Conservation (phyloP, 1,140 invertebrate species). For the Drosophila varians region DNA sequence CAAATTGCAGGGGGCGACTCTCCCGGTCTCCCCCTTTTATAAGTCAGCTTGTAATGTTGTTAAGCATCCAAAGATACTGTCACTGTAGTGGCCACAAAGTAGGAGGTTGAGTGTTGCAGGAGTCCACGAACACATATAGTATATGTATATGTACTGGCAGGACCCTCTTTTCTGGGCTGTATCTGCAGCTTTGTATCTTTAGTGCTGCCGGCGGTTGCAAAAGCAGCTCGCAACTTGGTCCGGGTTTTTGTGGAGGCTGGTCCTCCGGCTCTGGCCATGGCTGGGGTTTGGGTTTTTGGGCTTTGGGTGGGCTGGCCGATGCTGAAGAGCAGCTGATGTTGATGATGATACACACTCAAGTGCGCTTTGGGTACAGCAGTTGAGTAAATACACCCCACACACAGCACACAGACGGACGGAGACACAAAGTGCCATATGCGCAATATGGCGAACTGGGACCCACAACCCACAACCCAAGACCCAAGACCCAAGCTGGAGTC, state of each 20-base stretch:
- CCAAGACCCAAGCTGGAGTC: not conserved
- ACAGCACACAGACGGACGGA: not conserved
- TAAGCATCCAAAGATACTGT: conserved; percentile 82
- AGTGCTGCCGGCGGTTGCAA: conserved; percentile 46
- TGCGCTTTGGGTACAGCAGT: conserved; percentile 78
- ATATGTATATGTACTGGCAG: not conserved
- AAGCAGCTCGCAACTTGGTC: conserved; percentile 40
- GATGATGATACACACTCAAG: conserved; percentile 82
- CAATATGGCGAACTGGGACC: conserved; percentile 62
- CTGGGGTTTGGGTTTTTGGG: conserved; percentile 9
- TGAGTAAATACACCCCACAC: conserved; percentile 67
- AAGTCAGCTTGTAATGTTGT: conserved; percentile 83
- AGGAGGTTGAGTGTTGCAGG: conserved; percentile 1
- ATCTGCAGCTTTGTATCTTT: conserved; percentile 74
- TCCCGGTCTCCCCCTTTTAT: conserved; percentile 40
- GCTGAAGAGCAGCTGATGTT: conserved; percentile 77
- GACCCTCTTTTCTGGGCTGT: conserved; percentile 32
- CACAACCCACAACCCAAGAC: no score
- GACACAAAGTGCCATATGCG: conserved; percentile 53
- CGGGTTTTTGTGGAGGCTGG: conserved; percentile 9
- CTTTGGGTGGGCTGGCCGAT: conserved; percentile 45
- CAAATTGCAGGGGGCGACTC: conserved; percentile 61
- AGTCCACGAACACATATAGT: not conserved
- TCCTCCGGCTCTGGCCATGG: not conserved
- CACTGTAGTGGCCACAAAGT: conserved; percentile 69